A percentile compares a stretch with the other conserved stretches of the same genome.
Evolutionary conservation across 2,113 vertebrate species (phyloP).

Genomic region (Pipra filicauda): DNA sequence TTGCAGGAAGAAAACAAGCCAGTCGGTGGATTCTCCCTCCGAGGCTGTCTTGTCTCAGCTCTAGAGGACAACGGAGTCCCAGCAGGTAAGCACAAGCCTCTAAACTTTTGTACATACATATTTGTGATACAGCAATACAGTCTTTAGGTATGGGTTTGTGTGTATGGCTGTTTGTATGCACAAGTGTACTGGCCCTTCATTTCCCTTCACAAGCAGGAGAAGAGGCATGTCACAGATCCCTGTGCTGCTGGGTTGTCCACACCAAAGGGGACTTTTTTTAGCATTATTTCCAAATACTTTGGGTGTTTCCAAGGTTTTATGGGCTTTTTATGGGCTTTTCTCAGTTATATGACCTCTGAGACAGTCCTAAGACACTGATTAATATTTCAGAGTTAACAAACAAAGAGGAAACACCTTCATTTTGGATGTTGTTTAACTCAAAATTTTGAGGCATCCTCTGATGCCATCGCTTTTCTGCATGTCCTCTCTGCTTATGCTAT

Average conservation of each 20-base stretch:
- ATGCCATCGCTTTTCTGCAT: neutral
- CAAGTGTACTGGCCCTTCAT: neutral
- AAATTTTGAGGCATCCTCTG: neutral
- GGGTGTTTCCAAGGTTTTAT: neutral
- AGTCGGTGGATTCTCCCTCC: slow-evolving; percentile 88
- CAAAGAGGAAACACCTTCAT: neutral
- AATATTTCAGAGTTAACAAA: neutral
- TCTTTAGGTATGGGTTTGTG: neutral
- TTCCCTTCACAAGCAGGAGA: neutral
- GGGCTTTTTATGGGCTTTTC: neutral
- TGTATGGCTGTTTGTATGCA: neutral
- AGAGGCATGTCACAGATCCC: neutral
- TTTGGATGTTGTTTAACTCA: neutral
- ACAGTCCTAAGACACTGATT: neutral
- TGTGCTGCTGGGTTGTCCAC: neutral
- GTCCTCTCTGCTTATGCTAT: neutral
- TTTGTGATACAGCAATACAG: neutral
- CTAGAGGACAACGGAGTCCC: slow-evolving; percentile 91
- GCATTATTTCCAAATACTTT: neutral
- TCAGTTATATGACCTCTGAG: neutral
- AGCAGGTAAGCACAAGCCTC: slow-evolving; percentile 75
- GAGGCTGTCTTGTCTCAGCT: slow-evolving; percentile 89
- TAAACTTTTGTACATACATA: neutral
- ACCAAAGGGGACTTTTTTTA: neutral
- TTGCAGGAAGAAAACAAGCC: slow-evolving; percentile 88